phyloP scores from a whole-genome alignment of 2,888 invertebrate species.

The Diplolepis rosae region DNA sequence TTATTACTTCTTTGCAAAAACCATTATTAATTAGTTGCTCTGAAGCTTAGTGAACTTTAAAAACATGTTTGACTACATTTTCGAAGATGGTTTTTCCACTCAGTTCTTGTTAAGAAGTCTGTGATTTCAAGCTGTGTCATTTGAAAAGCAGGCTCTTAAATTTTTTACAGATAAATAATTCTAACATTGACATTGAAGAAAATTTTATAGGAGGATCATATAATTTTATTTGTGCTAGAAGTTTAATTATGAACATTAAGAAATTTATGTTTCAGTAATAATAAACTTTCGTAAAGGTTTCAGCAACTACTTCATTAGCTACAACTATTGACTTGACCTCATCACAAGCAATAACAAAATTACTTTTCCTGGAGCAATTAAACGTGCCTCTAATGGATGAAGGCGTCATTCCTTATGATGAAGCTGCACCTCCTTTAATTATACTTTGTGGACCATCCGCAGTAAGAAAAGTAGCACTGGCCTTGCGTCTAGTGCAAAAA shows the following conservation, averaged over 20 bases:
- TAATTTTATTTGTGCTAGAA: slow-evolving; percentile 2
- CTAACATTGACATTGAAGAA: background rate
- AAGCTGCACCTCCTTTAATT: slow-evolving; percentile 68
- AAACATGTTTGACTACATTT: too few species aligned
- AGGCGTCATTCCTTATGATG: slow-evolving; percentile 67
- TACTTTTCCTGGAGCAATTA: slow-evolving; percentile 66
- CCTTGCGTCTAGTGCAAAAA: slow-evolving; percentile 57
- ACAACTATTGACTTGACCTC: slow-evolving; percentile 60
- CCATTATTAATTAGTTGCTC: too few species aligned
- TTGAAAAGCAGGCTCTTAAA: background rate
- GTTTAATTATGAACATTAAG: too few species aligned
- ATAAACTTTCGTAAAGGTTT: slow-evolving; percentile 57
- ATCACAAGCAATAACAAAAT: slow-evolving; percentile 61
- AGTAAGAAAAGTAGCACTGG: slow-evolving; percentile 64
- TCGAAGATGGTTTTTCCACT: too few species aligned
- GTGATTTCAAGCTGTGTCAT: too few species aligned
- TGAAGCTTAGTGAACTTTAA: too few species aligned
- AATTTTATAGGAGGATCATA: background rate
- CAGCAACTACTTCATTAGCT: slow-evolving; percentile 61
- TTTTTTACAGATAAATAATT: background rate
- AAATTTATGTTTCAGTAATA: too few species aligned
- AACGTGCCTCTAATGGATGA: slow-evolving; percentile 64
- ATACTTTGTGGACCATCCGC: slow-evolving; percentile 72
- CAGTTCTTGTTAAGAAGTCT: too few species aligned
- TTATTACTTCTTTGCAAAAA: too few species aligned